These are phyloP conservation scores for Triplophysa yarkandensis DNA, from an alignment of 2,797 vertebrate species.

Conservation along the genomic window DNA sequence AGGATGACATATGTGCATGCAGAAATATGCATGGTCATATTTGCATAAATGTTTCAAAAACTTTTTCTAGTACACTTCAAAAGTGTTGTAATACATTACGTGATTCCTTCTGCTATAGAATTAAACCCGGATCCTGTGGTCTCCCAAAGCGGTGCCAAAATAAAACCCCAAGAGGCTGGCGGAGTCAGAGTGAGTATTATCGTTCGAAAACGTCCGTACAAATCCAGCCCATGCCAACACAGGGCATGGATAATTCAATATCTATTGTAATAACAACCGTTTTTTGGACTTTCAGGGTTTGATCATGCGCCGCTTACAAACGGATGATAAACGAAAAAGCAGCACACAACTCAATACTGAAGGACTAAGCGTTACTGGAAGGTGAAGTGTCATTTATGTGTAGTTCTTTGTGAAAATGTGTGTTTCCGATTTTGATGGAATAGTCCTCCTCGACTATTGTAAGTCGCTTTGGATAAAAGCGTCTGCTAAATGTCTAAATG, in stretches of 20 bases:
- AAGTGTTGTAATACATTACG: neutral
- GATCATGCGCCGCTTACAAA: constrained; percentile 74
- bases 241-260: neutral
- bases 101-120: constrained; percentile 61
- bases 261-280: neutral
- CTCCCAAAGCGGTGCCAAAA: constrained; percentile 56
- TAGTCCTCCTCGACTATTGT: too few relatives aligned
- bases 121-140: constrained; percentile 71
- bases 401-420: too few relatives aligned
- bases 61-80: neutral
- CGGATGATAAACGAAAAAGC: constrained; percentile 65
- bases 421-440: too few relatives aligned
- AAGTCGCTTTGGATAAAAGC: too few relatives aligned
- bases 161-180: constrained; percentile 73
- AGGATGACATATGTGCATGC: neutral
- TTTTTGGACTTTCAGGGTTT: constrained; percentile 60
- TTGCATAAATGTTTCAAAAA: neutral
- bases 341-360: constrained; percentile 63
- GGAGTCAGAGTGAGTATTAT: constrained; percentile 72
- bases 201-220: neutral
- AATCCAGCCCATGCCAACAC: neutral
- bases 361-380: constrained; percentile 64
- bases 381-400: constrained; percentile 60
- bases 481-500: too few relatives aligned
- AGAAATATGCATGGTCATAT: neutral